Evolutionary conservation across 2,888 invertebrate species (phyloP).

Genomic region (Acanthococcus lagerstroemiae): DNA sequence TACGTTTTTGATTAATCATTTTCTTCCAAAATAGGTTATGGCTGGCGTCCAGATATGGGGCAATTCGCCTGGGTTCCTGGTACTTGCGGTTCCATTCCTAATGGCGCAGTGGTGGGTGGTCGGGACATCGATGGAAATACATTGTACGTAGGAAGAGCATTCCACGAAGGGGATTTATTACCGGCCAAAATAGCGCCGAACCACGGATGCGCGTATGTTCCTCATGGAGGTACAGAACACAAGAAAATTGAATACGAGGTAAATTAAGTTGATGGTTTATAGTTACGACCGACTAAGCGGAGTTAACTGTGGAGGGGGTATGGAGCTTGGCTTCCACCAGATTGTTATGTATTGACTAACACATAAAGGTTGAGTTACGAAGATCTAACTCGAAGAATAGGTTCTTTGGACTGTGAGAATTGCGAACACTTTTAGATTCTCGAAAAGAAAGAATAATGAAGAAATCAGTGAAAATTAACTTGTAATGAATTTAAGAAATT

Average conservation of each 20-base stretch:
- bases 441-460: too few relatives aligned
- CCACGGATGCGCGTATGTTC: constrained; percentile 38
- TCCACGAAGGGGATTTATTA: constrained; percentile 40
- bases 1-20: too few relatives aligned
- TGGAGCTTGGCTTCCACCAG: not conserved
- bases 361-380: too few relatives aligned
- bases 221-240: constrained; percentile 38
- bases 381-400: too few relatives aligned
- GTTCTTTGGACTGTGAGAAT: not conserved
- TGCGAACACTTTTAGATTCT: not conserved
- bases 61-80: constrained; percentile 34
- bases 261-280: too few relatives aligned
- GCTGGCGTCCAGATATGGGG: constrained; percentile 24
- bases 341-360: not conserved
- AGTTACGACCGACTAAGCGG: too few relatives aligned
- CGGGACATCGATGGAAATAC: constrained; percentile 58
- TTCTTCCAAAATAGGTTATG: too few relatives aligned
- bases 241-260: constrained; percentile 39
- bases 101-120: constrained; percentile 52
- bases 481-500: too few relatives aligned
- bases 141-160: constrained; percentile 60
- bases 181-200: constrained; percentile 40
- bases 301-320: too few relatives aligned
- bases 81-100: constrained; percentile 43
- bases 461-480: too few relatives aligned